Evolutionary conservation across 2,113 vertebrate genomes (phyloP).

Genomic region (Lophura nycthemera): DNA sequence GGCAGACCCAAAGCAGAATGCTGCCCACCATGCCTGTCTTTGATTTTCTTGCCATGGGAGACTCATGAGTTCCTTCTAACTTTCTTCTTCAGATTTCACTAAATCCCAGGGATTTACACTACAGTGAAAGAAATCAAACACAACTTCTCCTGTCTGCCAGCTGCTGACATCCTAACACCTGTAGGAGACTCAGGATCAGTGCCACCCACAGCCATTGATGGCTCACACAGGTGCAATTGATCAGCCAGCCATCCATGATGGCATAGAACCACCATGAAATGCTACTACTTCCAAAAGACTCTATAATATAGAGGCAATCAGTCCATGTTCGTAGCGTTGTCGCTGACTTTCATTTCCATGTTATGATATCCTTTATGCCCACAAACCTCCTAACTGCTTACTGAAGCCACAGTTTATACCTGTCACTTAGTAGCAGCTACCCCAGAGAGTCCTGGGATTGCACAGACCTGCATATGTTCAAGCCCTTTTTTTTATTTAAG

Average conservation of each 20-base stretch:
- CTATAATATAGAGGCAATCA: neutral
- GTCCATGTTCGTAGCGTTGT: neutral
- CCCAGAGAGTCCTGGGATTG: neutral
- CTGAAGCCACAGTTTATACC: slow-evolving; percentile 37
- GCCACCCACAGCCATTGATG: neutral
- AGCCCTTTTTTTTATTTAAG: neutral
- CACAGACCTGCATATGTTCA: neutral
- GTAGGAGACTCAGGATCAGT: neutral
- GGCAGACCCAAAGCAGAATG: neutral
- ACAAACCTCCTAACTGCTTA: neutral
- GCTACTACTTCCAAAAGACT: neutral
- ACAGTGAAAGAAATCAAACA: neutral
- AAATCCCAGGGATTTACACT: neutral
- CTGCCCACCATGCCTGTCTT: neutral
- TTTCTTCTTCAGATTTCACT: neutral
- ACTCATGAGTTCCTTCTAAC: neutral
- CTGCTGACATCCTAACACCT: neutral
- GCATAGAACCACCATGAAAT: neutral
- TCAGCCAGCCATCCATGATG: accelerated
- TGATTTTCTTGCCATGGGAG: neutral
- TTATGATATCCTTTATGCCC: slow-evolving; percentile 39
- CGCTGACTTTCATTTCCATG: slow-evolving; percentile 43
- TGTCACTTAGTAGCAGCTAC: slow-evolving; percentile 1
- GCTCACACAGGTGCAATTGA: neutral
- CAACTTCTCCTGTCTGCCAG: neutral